Base-by-base conservation (phyloP, 2,797 vertebrate species). In the Rallus crepitans region DNA sequence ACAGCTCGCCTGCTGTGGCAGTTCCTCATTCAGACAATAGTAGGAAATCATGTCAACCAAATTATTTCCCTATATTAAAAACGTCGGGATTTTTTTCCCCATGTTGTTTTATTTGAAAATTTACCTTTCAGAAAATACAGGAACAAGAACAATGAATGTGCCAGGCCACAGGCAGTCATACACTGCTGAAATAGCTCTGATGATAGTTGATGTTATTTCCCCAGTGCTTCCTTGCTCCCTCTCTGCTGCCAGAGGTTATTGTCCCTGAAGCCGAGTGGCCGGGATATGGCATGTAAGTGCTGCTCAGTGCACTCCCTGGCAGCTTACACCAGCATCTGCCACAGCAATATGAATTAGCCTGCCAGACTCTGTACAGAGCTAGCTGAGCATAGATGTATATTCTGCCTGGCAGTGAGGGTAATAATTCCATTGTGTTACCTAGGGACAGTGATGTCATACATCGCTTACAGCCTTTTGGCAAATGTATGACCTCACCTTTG, bases 381-480 rank as follows among this genome's bases (percentile, higher is more conserved):
- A 15, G 0, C 52, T 25, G 47, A 75, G 81, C 5, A 16, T 76
- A 75, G 68, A 27, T 6, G 7, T 39, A 8, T 25, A 2, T 50
- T 15, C 47, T 23, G 16, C 20, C 50, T 15, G 2, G 4, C 4
- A 61, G 30, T 7, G 19, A 83, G 63, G 11, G 31, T 35, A 63
- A 50, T 20, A 13, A 20, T 24, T 40, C 20, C 60, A 5, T 7
- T 28, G 16, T 28, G n/a, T 17, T 7, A 19, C 24, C 56, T 7
- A 2, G 1, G 28, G 30, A 47, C 78, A 82, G 35, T 61, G 66
- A 42, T 0, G 0, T 23, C 61, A 31, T 1, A 35, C 1, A 0
- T 3, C 37, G 2, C 48, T 8, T 9, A 11, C 19, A 45, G 42
- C 31, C 35, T 69, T 70, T 39, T 30, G 68, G 75, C 39, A 82